phyloP scores from a whole-genome alignment of 2,888 invertebrate genomes.

The Linnaemya vulpina region DNA sequence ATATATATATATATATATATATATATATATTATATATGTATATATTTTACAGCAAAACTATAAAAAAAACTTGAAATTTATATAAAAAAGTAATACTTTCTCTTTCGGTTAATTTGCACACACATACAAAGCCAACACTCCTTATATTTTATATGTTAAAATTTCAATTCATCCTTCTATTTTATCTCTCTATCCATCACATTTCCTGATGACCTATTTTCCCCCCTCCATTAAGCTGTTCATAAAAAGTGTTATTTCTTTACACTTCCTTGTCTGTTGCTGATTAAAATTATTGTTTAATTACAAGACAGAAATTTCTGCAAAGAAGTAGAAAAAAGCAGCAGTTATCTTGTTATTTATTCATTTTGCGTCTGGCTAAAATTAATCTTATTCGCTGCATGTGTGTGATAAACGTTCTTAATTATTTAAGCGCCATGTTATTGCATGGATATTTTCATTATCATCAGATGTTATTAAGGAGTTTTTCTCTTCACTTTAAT shows the following conservation, averaged over 20 bases:
- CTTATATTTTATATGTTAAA: too few species aligned
- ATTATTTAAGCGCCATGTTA: slow-evolving; percentile 69
- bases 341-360: slow-evolving; percentile 54
- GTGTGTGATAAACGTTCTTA: slow-evolving; percentile 62
- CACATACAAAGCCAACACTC: too few species aligned
- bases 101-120: too few species aligned
- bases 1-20: too few species aligned
- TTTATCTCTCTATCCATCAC: slow-evolving; percentile 3
- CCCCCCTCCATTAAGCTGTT: neutral
- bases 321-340: neutral
- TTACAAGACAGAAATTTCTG: slow-evolving; percentile 28
- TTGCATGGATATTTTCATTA: slow-evolving; percentile 66
- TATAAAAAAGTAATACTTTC: too few species aligned
- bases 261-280: slow-evolving; percentile 25
- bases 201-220: slow-evolving; percentile 45
- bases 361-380: slow-evolving; percentile 56
- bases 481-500: slow-evolving; percentile 9
- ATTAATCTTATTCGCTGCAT: slow-evolving; percentile 65
- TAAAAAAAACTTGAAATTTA: too few species aligned
- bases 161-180: neutral
- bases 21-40: too few species aligned
- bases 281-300: slow-evolving; percentile 46
- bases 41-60: too few species aligned
- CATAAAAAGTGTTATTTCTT: neutral
- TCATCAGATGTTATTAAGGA: slow-evolving; percentile 52